Evolutionary conservation across 2,797 vertebrate species (phyloP).

Genomic region (Pterois miles): DNA sequence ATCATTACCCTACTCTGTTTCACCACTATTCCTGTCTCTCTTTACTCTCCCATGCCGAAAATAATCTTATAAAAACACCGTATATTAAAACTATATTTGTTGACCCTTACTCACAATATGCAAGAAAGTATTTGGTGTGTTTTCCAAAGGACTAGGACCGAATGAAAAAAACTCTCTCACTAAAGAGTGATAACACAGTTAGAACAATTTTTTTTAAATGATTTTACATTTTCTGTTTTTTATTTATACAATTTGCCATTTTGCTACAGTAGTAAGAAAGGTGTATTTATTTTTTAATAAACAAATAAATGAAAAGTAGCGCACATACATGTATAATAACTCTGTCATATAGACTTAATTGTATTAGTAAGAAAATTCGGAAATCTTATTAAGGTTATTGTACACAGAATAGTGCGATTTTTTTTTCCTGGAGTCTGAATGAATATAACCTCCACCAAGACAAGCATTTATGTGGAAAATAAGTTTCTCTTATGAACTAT

Average conservation of each 20-base stretch:
- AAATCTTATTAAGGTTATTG: not conserved
- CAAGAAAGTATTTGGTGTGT: no score
- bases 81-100: not conserved
- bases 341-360: not conserved
- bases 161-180: not conserved
- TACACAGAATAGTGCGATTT: not conserved
- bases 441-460: not conserved
- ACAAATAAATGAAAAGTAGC: not conserved
- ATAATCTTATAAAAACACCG: not conserved
- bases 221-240: not conserved
- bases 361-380: not conserved
- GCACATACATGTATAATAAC: no score
- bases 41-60: no score
- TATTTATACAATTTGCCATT: no score
- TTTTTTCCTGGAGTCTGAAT: not conserved
- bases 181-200: no score
- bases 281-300: not conserved
- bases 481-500: not conserved
- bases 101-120: not conserved
- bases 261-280: not conserved
- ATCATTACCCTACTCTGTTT: not conserved
- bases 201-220: no score
- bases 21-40: no score
- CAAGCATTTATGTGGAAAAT: not conserved
- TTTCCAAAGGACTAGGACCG: not conserved